Base-by-base conservation (phyloP, 2,113 vertebrate genomes). In the Nymphicus hollandicus region DNA sequence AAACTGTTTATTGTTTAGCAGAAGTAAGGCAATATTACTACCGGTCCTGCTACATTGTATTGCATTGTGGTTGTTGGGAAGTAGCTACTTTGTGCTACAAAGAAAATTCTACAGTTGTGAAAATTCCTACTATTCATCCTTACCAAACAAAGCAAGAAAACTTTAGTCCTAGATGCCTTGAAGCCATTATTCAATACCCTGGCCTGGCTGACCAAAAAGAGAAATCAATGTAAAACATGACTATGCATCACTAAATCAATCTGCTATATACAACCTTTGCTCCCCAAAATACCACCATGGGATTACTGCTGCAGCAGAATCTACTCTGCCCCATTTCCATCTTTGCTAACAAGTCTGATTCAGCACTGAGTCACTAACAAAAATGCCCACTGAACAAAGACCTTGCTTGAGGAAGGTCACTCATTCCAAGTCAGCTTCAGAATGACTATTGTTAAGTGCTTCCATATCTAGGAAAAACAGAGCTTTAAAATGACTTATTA, bases 11-110 rank as follows among this genome's bases (percentile, higher is more conserved):
- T 4, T 66, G 33, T 43, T 73, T 9, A 65, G 44, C 39, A 77
- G 53, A 37, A 66, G 13, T 22, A 47, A 39, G 25, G 43, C 25
- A 69, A 6, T 23, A 43, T 43, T 27, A 46, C 17, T 37, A 29
- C 14, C 31, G 37, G 49, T 77, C 35, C 64, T 29, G 18, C 60
- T 61, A 10, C 41, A 41, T 14, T 41, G 41, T 41, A 41, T 58
- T 31, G 47, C 4, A 39, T 2, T 4, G 7, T 41, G 43, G 16
- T 6, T 82, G 17, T 24, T 44, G 73, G 0, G 3, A 77, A 6
- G 27, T 9, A 91, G 43, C 15, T 78, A 53, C 64, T 71, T 46
- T 11, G 11, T 12, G 27, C 33, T 24, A 39, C 0, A 2, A 55
- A 73, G 31, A 58, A 86, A 56, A 50, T 27, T 70, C 16, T 41